Evolutionary conservation across 2,113 vertebrate species (phyloP).

Genomic region (Corythaixoides concolor): DNA sequence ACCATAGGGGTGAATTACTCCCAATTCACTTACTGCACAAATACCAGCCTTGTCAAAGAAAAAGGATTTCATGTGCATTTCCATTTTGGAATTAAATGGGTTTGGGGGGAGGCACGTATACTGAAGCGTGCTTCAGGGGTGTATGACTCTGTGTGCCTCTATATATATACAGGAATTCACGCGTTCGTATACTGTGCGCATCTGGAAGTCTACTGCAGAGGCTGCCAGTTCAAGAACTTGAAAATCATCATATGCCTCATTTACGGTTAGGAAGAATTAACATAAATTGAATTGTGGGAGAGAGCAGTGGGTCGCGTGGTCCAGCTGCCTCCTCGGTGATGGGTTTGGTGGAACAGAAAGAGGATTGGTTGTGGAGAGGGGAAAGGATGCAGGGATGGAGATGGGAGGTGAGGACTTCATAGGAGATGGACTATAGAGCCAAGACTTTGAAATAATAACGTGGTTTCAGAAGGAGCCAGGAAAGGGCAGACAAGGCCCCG

Average conservation of each 20-base stretch:
- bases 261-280: neutral
- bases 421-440: no score
- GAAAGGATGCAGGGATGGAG: neutral
- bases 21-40: neutral
- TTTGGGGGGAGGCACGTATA: neutral
- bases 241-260: neutral
- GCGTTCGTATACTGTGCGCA: rapidly evolving
- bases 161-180: no score
- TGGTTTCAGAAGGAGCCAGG: neutral
- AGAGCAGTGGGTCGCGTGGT: neutral
- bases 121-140: neutral
- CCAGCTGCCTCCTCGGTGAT: rapidly evolving
- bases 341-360: neutral
- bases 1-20: neutral
- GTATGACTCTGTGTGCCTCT: no score
- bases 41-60: neutral
- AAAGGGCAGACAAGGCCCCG: neutral
- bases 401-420: neutral
- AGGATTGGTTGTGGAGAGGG: neutral
- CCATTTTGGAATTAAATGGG: neutral
- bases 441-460: neutral
- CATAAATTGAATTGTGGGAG: neutral
- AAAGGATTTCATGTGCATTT: neutral
- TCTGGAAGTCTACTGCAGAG: neutral
- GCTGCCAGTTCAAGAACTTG: neutral